phyloP scores from a whole-genome alignment of 1,140 invertebrate genomes.

The Caenorhabditis remanei region DNA sequence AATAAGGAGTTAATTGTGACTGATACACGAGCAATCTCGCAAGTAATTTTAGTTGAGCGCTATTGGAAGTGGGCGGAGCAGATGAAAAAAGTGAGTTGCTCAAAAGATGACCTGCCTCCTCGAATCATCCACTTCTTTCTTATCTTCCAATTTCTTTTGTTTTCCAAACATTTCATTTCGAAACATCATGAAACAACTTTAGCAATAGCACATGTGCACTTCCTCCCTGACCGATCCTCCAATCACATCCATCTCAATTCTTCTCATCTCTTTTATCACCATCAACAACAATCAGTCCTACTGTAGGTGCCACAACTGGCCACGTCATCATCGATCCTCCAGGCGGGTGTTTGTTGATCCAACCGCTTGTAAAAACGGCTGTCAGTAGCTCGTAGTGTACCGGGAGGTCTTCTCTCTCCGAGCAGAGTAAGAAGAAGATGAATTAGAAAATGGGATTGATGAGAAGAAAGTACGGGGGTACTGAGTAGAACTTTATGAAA shows the following conservation, averaged over 20 bases:
- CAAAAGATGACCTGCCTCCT: too few relatives aligned
- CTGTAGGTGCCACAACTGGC: conserved; percentile 44
- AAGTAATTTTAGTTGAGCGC: too few relatives aligned
- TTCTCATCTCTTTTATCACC: neutral
- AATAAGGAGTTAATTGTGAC: too few relatives aligned
- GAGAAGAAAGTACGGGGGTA: neutral
- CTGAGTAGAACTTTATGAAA: neutral
- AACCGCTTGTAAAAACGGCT: conserved; percentile 53
- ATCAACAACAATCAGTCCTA: neutral
- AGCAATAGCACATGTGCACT: conserved; percentile 34
- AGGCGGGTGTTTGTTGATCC: conserved; percentile 44
- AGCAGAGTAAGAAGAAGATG: neutral
- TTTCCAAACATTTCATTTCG: neutral
- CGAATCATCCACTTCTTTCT: too few relatives aligned
- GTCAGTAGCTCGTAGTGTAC: neutral
- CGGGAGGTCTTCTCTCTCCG: conserved; percentile 3
- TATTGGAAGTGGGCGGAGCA: too few relatives aligned
- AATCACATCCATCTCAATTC: conserved; percentile 7
- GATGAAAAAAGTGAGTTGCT: too few relatives aligned
- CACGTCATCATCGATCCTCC: conserved; percentile 40
- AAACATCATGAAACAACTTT: conserved; percentile 8
- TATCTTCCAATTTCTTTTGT: too few relatives aligned
- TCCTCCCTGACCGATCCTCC: neutral
- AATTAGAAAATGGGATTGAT: conserved; percentile 5
- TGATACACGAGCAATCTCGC: too few relatives aligned